Percentiles rank a stretch among this genome's conserved stretches.
Evolutionary conservation across 2,888 invertebrate genomes (phyloP).

Genomic region (Hydrotaea cyrtoneurina): DNA sequence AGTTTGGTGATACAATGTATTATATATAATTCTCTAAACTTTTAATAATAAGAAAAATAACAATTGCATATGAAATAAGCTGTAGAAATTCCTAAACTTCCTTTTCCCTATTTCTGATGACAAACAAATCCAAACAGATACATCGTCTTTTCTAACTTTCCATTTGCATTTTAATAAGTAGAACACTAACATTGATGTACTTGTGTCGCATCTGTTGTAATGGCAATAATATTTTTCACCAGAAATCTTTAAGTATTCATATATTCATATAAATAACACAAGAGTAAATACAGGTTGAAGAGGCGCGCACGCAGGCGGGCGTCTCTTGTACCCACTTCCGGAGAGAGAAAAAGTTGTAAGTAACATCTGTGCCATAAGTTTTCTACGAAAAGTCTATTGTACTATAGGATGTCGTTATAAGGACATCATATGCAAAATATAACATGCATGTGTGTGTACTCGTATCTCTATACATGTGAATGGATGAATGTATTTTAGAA

Average conservation of each 20-base stretch:
- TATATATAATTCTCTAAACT: no score
- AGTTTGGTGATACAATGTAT: no score
- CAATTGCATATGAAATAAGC: no score
- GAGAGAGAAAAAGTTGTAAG: not conserved
- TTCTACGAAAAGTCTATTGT: not conserved
- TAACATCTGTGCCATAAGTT: not conserved
- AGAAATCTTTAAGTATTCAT: conserved; percentile 6
- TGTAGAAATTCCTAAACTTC: no score
- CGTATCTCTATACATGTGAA: not conserved
- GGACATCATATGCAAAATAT: conserved; percentile 4
- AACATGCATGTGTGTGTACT: not conserved
- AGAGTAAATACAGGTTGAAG: not conserved
- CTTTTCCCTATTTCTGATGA: no score
- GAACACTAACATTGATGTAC: not conserved
- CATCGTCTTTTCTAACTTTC: not conserved
- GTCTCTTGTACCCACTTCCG: no score
- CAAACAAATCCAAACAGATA: no score
- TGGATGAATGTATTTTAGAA: not conserved
- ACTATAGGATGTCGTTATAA: not conserved
- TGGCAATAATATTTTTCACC: not conserved
- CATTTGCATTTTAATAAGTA: not conserved
- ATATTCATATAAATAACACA: not conserved
- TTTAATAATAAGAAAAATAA: no score
- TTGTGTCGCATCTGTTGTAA: not conserved
- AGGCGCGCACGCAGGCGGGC: not conserved